These are phyloP conservation scores for Echiichthys vipera DNA, from an alignment of 2,797 vertebrate species.

Conservation along the genomic window DNA sequence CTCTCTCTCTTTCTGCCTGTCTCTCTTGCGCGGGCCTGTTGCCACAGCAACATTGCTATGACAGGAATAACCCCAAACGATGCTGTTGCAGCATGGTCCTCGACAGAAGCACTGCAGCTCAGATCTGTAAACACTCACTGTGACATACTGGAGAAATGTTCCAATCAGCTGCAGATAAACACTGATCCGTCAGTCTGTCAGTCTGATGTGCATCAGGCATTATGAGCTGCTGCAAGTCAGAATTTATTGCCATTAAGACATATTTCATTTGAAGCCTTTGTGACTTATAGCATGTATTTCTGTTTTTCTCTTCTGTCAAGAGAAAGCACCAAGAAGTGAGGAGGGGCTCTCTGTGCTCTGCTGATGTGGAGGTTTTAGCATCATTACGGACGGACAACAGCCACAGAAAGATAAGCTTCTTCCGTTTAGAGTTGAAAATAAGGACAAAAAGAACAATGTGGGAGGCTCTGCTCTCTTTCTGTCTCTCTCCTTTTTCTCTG, in stretches of 20 bases:
- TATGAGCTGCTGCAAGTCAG: not conserved
- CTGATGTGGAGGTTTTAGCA: not conserved
- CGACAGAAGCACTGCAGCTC: slow-evolving; percentile 44
- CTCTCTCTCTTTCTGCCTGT: slow-evolving; percentile 40
- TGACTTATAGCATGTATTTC: not conserved
- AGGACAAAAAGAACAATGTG: slow-evolving; percentile 12
- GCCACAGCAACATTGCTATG: slow-evolving; percentile 81
- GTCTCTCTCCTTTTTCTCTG: not conserved
- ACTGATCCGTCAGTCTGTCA: not conserved
- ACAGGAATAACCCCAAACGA: slow-evolving; percentile 76
- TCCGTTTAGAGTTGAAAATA: slow-evolving; percentile 15
- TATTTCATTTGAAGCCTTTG: not conserved
- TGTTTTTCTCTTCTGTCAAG: slow-evolving; percentile 2
- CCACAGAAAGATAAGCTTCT: not conserved
- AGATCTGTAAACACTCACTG: slow-evolving; percentile 40
- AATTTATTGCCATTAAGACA: not conserved
- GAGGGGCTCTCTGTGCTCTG: not conserved
- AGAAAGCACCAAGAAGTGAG: not conserved
- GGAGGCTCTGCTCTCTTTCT: slow-evolving; percentile 7
- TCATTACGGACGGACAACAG: slow-evolving; percentile 1
- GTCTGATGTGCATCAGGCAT: not conserved
- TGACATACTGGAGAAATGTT: slow-evolving; percentile 13
- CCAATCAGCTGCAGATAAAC: not conserved
- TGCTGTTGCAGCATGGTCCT: slow-evolving; percentile 60
- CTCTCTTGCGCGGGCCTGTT: slow-evolving; percentile 69